Evolutionary conservation across 2,888 invertebrate species (phyloP), one percentile per base, ranked within the genome.

Genomic region (Crossocerus cetratus): DNA sequence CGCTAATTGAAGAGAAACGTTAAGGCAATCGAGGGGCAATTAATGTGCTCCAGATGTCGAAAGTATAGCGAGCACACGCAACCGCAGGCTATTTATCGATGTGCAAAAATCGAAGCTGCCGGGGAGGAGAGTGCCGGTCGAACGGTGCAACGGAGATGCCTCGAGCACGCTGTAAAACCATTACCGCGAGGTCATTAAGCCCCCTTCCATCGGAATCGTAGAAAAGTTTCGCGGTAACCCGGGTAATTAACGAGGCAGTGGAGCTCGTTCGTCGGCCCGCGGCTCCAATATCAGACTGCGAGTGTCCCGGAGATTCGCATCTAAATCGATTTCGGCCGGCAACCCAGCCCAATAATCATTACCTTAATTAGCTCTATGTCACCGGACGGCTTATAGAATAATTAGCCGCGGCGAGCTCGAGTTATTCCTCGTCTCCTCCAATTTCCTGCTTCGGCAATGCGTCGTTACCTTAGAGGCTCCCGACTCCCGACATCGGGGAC

Each of bases 191-290:
- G 61, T 76, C 67, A 72, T 58, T 62, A 72, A 80, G 75, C 80
- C 79, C 79, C 77, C 77, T 78, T 76, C 76, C 81, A 71, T 83
- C 74, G n/a, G 86, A 78, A 81, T 86, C 83, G 82, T 81, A 78
- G 83, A 85, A 84, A 86, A 85, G 83, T 86, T 86, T 82, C 78
- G 83, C 80, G 83, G 86, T 83, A 85, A 85, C 80, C 80, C 82
- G 79, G 84, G 84, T 86, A 86, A 86, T 86, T 86, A 86, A 86
- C 82, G 86, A 84, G 84, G 77, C 78, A 82, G 83, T 82, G 78
- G 76, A 81, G 80, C 82, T 84, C 83, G 83, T 86, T 82, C 83
- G 77, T 86, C 76, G 32, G 32, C 74, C 68, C 66, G 65, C 66
- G 67, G 32, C 32, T 11, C 76, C 78, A 83, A 84, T 84, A 84